Evolutionary conservation across 2,888 invertebrate genomes (phyloP).

Genomic region (Dilophus febrilis): DNA sequence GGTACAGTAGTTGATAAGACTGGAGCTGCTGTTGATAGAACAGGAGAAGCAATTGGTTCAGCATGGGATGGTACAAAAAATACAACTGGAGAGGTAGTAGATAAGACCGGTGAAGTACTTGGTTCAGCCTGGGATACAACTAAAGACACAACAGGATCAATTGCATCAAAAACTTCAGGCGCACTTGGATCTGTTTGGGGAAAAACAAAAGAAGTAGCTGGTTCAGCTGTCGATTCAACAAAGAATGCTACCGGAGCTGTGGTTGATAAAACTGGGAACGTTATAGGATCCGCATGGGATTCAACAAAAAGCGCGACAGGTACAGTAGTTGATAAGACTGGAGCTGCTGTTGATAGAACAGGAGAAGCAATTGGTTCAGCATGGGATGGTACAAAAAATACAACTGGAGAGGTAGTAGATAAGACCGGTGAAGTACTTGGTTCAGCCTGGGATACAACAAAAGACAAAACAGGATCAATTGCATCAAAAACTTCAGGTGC

Average conservation of each 20-base stretch:
- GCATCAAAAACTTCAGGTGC: no score
- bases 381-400: no score
- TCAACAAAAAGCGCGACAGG: no score
- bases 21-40: neutral
- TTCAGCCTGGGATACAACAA: no score
- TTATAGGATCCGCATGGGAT: no score
- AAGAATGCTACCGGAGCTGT: neutral
- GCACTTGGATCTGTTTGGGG: neutral
- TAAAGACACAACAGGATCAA: neutral
- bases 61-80: neutral
- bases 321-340: no score
- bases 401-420: no score
- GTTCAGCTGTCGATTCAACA: neutral
- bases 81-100: neutral
- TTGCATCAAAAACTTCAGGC: neutral
- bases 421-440: no score
- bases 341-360: no score
- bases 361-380: no score
- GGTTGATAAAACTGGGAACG: no score
- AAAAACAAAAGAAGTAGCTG: neutral
- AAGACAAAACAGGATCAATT: no score
- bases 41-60: neutral
- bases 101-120: neutral
- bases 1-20: neutral
- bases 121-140: neutral